Base-by-base conservation (phyloP, 2,888 invertebrate genomes). In the Rhyacophila evoluta region DNA sequence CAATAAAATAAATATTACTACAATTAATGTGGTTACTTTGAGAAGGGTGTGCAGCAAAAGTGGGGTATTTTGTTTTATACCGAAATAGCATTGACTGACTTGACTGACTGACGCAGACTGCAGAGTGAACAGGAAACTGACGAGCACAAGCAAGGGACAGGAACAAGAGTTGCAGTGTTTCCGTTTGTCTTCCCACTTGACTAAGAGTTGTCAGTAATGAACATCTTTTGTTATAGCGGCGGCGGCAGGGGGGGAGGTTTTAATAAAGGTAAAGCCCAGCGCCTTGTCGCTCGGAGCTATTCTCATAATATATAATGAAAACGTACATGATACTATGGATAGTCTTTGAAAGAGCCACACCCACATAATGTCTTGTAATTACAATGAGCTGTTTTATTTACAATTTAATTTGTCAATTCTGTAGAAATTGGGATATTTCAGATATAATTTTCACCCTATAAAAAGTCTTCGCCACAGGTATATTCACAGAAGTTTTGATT, bases 191-290 rank as follows among this genome's bases (percentile, higher is more conserved):
- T 55, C 55, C 55, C 25, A 55, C 55, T 55, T 71, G 71, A 41
- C 70, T 28, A 38, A 69, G 72, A 29, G 19, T 37, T 27, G 55
- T 86, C 90, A 88, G 92, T 92, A 93, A 93, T 93, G 93, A 93
- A 93, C 91, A 91, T 91, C 91, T 91, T 95, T 92, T 94, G 94
- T 95, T 95, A 94, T 95, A 95, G 96, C 95, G 95, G 96, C 94
- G 95, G 95, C 94, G 93, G 94, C 93, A 94, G 94, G 92, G 93
- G 94, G 94, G 95, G 96, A 95, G 95, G 95, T 95, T 96, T 91
- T 95, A 95, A 95, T 92, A 96, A 96, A 96, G 96, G 96, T 96
- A 96, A 96, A 94, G 94, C 94, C 93, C 94, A 92, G 92, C 91
- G 92, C 92, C 89, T 90, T 89, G 89, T 90, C 91, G 92, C 91